A percentile compares a stretch with the other conserved stretches of the same genome.
Conservation (phyloP, 2,888 invertebrate species). For the Eretmocerus hayati region DNA sequence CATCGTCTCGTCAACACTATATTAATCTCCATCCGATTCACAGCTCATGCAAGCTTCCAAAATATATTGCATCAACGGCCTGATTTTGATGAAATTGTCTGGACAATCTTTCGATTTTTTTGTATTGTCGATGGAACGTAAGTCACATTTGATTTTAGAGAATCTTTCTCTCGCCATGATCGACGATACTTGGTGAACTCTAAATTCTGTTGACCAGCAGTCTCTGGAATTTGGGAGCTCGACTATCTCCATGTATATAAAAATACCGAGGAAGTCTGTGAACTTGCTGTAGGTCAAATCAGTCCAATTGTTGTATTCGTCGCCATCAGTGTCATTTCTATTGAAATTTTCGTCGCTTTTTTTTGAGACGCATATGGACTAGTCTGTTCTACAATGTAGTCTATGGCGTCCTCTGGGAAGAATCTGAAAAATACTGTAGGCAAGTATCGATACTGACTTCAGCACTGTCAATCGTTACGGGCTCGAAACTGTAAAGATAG, state of each 20-base stretch:
- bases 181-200: too few species aligned
- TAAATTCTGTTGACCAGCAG: slow-evolving; percentile 25
- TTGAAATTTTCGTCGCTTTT: not conserved
- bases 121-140: slow-evolving; percentile 31
- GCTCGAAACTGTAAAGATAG: too few species aligned
- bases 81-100: slow-evolving; percentile 33
- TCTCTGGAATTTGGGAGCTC: too few species aligned
- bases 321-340: too few species aligned
- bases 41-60: slow-evolving; percentile 18
- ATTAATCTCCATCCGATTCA: slow-evolving; percentile 18
- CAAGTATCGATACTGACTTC: too few species aligned
- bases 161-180: too few species aligned
- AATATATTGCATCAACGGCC: slow-evolving; percentile 23
- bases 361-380: slow-evolving; percentile 9
- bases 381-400: slow-evolving; percentile 3
- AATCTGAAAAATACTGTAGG: not conserved
- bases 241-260: slow-evolving; percentile 33
- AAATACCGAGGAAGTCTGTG: slow-evolving; percentile 30
- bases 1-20: slow-evolving; percentile 32
- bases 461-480: too few species aligned
- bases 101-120: slow-evolving; percentile 13
- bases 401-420: not conserved
- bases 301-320: too few species aligned
- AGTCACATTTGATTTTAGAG: too few species aligned
- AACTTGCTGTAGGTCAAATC: not conserved